These are phyloP conservation scores for Cephus cinctus DNA, from an alignment of 1,140 invertebrate genomes.

Conservation along the genomic window DNA sequence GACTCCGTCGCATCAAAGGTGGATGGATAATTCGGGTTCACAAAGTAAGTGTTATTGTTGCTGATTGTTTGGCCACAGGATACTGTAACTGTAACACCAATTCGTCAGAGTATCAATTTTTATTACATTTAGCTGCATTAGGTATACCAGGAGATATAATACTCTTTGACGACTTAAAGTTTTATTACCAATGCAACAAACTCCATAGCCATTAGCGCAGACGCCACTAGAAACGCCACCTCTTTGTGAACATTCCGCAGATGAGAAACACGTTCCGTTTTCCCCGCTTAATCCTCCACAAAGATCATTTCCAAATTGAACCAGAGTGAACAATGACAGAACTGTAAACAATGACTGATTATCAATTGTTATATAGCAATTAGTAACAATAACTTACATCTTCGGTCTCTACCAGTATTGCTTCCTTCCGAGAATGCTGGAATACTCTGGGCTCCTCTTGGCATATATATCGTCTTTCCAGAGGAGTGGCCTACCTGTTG, in stretches of 20 bases:
- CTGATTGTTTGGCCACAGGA: conserved; percentile 73
- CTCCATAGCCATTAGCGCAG: conserved; percentile 74
- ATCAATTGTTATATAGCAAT: too few relatives aligned
- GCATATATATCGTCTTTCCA: too few relatives aligned
- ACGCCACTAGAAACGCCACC: conserved; percentile 70
- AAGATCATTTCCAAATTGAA: conserved; percentile 69
- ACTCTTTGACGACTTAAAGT: too few relatives aligned
- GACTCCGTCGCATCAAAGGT: conserved; percentile 74
- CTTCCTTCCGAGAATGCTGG: too few relatives aligned
- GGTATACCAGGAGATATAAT: too few relatives aligned
- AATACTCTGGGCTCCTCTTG: too few relatives aligned
- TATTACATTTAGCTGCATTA: too few relatives aligned
- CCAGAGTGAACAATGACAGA: conserved; percentile 72
- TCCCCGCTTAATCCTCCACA: conserved; percentile 71
- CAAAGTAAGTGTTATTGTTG: conserved; percentile 83
- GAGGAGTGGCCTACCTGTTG: too few relatives aligned
- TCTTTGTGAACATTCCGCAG: conserved; percentile 65
- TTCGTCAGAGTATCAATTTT: too few relatives aligned
- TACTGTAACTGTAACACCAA: conserved; percentile 67
- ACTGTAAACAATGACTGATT: conserved; percentile 52
- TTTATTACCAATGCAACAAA: conserved; percentile 75
- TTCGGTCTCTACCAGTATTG: too few relatives aligned
- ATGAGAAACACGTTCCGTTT: conserved; percentile 73
- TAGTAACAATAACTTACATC: too few relatives aligned
- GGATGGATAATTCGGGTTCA: conserved; percentile 76